Conservation (phyloP, 2,888 invertebrate species). For the Agrochola lota region DNA sequence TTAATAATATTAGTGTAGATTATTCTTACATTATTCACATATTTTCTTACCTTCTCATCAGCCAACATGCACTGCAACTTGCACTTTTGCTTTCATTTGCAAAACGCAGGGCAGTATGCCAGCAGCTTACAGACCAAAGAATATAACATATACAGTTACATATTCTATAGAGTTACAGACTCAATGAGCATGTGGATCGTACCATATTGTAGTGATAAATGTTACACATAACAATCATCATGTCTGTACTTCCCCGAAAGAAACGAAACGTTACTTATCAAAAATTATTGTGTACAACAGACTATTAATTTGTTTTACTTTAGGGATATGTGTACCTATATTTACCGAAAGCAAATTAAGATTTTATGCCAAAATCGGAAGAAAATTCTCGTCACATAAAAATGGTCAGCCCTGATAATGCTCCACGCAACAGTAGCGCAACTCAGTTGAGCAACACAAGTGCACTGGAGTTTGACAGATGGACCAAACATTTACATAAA, state of each 20-base stretch:
- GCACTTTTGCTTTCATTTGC: conserved; percentile 34
- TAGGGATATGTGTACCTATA: not conserved
- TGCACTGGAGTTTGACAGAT: conserved; percentile 71
- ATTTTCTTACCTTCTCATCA: conserved; percentile 6
- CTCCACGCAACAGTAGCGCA: conserved; percentile 53
- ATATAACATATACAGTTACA: not conserved
- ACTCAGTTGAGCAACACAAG: conserved; percentile 65
- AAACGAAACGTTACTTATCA: not conserved
- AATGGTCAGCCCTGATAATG: conserved; percentile 46
- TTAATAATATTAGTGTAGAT: no score
- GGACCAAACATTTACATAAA: conserved; percentile 74
- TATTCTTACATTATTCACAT: not conserved
- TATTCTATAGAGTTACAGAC: not conserved
- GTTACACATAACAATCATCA: no score
- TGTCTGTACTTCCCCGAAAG: no score
- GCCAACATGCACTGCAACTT: not conserved
- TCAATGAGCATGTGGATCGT: no score
- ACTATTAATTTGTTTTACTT: not conserved
- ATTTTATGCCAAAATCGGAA: not conserved
- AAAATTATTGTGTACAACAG: no score
- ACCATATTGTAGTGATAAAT: not conserved
- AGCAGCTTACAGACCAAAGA: not conserved
- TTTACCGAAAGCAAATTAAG: not conserved
- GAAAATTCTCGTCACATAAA: conserved; percentile 11
- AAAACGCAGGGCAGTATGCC: not conserved